These are phyloP conservation scores for Orthonevra nobilis DNA, from an alignment of 2,888 invertebrate genomes.

Conservation along the genomic window DNA sequence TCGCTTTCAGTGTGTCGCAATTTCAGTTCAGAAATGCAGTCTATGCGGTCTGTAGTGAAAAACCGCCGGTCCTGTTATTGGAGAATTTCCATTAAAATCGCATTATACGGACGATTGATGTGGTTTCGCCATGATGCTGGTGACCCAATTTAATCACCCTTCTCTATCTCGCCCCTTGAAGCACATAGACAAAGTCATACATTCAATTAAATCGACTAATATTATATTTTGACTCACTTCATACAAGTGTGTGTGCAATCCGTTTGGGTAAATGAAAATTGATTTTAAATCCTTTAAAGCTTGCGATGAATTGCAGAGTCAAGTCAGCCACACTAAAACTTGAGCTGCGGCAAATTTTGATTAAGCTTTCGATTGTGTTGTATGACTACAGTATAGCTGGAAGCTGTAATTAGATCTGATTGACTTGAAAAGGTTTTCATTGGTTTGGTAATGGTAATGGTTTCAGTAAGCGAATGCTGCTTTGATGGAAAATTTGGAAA, in stretches of 20 bases:
- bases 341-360: neutral
- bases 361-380: no score
- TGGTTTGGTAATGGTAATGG: no score
- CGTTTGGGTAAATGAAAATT: neutral
- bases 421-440: no score
- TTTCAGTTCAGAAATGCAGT: constrained; percentile 20
- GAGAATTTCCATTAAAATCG: constrained; percentile 67
- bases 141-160: constrained; percentile 57
- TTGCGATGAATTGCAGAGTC: neutral
- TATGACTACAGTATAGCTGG: no score
- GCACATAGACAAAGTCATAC: constrained; percentile 17
- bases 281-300: constrained; percentile 2
- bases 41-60: constrained; percentile 29
- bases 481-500: no score
- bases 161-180: neutral
- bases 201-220: constrained; percentile 9
- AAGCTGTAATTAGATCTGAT: no score
- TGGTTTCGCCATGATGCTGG: constrained; percentile 57
- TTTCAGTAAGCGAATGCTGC: no score
- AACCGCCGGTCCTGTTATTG: constrained; percentile 55
- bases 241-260: neutral
- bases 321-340: neutral
- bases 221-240: constrained; percentile 1
- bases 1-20: constrained; percentile 1
- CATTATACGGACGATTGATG: constrained; percentile 64